A percentile compares a stretch with the other conserved stretches of the same genome.
phyloP scores from a whole-genome alignment of 2,888 invertebrate species.

The Sabellastarte sp. region DNA sequence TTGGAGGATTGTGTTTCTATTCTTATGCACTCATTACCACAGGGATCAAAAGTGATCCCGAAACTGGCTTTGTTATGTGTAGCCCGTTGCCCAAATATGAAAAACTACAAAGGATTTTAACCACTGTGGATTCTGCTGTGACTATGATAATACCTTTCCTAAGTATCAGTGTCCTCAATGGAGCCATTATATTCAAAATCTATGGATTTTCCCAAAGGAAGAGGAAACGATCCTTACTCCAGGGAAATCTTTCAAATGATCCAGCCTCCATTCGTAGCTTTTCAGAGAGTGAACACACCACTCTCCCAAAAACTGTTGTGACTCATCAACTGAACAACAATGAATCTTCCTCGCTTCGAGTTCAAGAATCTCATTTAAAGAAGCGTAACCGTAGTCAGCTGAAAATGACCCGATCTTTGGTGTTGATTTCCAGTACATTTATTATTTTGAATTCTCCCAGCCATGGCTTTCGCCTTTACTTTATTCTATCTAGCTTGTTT shows the following conservation, averaged over 20 bases:
- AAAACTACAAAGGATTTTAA: background rate
- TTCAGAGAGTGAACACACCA: too few species aligned
- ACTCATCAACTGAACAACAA: too few species aligned
- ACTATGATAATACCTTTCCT: background rate
- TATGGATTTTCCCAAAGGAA: too few species aligned
- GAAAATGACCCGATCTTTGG: conserved; percentile 18
- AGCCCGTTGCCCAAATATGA: background rate
- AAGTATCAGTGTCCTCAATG: background rate
- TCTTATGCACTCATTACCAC: conserved; percentile 9
- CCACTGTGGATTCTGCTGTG: background rate
- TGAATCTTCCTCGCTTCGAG: too few species aligned
- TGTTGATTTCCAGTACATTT: conserved; percentile 18
- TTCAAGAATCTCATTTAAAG: background rate
- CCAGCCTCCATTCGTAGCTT: too few species aligned
- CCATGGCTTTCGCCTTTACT: conserved; percentile 17
- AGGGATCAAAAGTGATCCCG: conserved; percentile 1
- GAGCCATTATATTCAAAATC: background rate
- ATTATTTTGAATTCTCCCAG: conserved; percentile 22
- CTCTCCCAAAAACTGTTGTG: too few species aligned
- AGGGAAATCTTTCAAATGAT: too few species aligned
- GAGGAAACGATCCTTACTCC: too few species aligned
- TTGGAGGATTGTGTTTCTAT: conserved; percentile 4
- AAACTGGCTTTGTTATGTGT: background rate
- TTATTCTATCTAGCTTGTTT: conserved; percentile 1
- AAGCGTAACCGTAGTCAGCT: background rate